These are phyloP conservation scores for Varecia variegata DNA, from an alignment of 2,797 vertebrate species.

Conservation along the genomic window DNA sequence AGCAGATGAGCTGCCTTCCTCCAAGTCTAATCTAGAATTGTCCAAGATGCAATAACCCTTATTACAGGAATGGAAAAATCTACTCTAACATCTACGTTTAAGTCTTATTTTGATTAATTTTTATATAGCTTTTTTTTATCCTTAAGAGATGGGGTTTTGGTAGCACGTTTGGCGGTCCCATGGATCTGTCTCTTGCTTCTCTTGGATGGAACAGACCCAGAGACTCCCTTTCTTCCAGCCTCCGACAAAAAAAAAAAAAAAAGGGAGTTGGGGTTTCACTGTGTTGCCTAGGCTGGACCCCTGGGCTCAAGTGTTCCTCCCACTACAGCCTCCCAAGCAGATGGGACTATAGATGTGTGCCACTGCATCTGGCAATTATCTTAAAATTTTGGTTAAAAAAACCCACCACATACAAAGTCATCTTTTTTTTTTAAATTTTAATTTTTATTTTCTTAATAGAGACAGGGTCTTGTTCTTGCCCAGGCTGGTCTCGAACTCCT, in stretches of 20 bases:
- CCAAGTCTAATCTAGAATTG: background rate
- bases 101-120: background rate
- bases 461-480: too few species aligned
- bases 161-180: too few species aligned
- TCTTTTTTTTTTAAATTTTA: background rate
- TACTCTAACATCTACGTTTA: background rate
- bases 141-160: background rate
- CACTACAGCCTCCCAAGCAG: background rate
- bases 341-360: background rate
- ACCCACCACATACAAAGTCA: background rate
- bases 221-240: too few species aligned
- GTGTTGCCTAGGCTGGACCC: background rate
- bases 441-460: too few species aligned
- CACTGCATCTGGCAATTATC: background rate
- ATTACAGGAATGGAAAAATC: background rate
- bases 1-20: background rate
- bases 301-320: background rate
- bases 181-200: too few species aligned
- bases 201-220: too few species aligned
- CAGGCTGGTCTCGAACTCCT: too few species aligned
- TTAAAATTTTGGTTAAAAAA: background rate
- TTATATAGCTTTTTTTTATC: background rate
- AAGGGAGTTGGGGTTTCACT: background rate
- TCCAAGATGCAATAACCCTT: background rate
- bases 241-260: too few species aligned